phyloP scores from a whole-genome alignment of 2,113 vertebrate genomes.

The Cyanocitta stelleri region DNA sequence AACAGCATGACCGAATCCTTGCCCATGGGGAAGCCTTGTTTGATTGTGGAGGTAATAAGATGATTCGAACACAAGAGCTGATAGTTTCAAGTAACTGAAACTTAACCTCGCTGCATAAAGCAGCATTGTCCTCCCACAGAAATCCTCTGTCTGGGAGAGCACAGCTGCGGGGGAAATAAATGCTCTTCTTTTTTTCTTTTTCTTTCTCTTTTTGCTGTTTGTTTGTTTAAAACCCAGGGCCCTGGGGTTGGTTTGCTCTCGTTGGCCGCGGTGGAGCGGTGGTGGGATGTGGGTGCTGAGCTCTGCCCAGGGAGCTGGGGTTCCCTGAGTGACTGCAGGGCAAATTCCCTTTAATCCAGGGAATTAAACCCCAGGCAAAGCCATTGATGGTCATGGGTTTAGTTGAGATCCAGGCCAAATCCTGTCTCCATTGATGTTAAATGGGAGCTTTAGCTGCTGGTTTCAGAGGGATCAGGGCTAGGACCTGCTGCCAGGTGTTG shows the following conservation, averaged over 20 bases:
- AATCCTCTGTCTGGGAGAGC: conserved; percentile 73
- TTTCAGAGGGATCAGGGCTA: background rate
- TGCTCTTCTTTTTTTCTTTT: conserved; percentile 61
- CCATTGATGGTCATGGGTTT: background rate
- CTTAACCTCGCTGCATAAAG: conserved; percentile 77
- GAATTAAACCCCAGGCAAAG: background rate
- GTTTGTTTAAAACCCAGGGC: conserved; percentile 47
- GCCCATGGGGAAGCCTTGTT: conserved; percentile 42
- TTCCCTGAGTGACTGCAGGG: fast-evolving
- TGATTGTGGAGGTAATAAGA: conserved; percentile 62
- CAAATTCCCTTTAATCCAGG: background rate
- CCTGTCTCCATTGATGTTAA: background rate
- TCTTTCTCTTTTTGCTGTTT: conserved; percentile 18
- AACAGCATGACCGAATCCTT: conserved; percentile 6
- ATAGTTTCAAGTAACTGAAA: conserved; percentile 77
- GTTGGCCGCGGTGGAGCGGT: fast-evolving
- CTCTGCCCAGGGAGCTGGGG: background rate
- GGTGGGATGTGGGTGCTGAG: background rate
- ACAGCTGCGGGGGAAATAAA: conserved; percentile 86
- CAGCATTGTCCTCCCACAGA: conserved; percentile 82
- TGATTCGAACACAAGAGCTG: conserved; percentile 65
- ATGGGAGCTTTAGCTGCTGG: background rate
- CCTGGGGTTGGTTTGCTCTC: background rate
- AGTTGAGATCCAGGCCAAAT: background rate
- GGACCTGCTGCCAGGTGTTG: background rate